Base-by-base conservation (phyloP, 2,888 invertebrate species). In the Dryomyza anilis region DNA sequence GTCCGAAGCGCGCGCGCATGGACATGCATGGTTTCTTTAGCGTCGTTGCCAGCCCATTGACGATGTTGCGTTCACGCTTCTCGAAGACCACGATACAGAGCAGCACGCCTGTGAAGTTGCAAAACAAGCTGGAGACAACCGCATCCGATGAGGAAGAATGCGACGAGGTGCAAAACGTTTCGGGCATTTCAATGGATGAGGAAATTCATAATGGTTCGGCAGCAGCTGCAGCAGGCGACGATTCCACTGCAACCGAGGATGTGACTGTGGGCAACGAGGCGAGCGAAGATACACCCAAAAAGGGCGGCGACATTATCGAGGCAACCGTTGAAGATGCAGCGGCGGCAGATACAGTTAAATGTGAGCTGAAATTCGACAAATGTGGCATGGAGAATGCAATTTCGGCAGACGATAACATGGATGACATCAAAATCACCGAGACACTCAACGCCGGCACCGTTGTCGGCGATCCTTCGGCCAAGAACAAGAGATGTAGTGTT, bases 1-100 rank as follows among this genome's bases (percentile, higher is more conserved):
- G 43, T 30, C 82, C 83, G 0, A 83, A 83, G 62, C 78, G 79
- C 1, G 76, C 78, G 43, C 78, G 79, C 39, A 70, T 81, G 10
- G 83, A 83, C 56, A 67, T 74, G 62, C 60, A 69, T 45, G 71
- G 72, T 1, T 70, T 83, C 29, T 78, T 83, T 25, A 78, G 73
- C 64, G 75, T 67, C 8, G 73, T 79, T 21, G 72, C 80, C 12
- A 81, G 80, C 8, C 84, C 84, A 19, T 75, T 83, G 25, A 73
- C 78, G 14, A 63, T 80, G 70, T 70, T 83, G 59, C 76, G 83
- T 21, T 73, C 79, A 2, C 77, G 80, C 21, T 78, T 83, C 29
- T 77, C 80, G 0, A 79, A 73, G 59, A 69, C 81, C 1, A 71
- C 73, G 2, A 75, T 83, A 21, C 76, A 77, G 39, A 72, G 72